These are phyloP conservation scores for Lophius americanus DNA, from an alignment of 2,797 vertebrate genomes.

Conservation along the genomic window DNA sequence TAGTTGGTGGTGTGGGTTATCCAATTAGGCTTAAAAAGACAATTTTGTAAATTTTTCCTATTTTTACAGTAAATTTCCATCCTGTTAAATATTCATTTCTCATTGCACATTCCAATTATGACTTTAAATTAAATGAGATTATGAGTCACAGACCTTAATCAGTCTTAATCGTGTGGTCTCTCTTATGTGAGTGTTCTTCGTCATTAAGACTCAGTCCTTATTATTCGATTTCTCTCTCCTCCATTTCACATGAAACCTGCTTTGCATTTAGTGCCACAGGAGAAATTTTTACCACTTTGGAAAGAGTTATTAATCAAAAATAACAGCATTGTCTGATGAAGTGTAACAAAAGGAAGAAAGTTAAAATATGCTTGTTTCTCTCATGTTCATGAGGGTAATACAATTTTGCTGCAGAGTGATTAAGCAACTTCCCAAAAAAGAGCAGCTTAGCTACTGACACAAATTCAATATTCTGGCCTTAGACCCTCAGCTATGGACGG, in stretches of 20 bases:
- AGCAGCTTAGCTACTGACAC: conserved; percentile 39
- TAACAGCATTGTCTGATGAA: conserved; percentile 34
- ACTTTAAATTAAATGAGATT: conserved; percentile 27
- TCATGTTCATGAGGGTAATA: conserved; percentile 20
- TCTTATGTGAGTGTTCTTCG: no score
- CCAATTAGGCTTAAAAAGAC: not conserved
- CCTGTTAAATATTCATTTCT: conserved; percentile 19
- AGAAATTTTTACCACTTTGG: conserved; percentile 7
- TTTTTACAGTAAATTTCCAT: not conserved
- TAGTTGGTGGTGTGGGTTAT: no score
- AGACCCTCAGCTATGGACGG: conserved; percentile 16
- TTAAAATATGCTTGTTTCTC: conserved; percentile 19
- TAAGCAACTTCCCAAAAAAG: conserved; percentile 47
- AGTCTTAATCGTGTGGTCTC: conserved; percentile 19
- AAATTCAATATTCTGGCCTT: conserved; percentile 61
- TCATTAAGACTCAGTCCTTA: conserved; percentile 18
- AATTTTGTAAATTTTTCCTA: no score
- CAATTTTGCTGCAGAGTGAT: conserved; percentile 41
- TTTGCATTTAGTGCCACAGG: conserved; percentile 27
- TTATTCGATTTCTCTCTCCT: conserved; percentile 4
- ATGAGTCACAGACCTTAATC: conserved; percentile 32
- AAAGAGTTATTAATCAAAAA: conserved; percentile 29
- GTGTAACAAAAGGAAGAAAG: conserved; percentile 34
- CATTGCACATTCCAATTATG: conserved; percentile 14
- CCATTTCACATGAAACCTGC: conserved; percentile 12